Base-by-base conservation (phyloP, 2,888 invertebrate genomes). In the Fabriciana adippe region DNA sequence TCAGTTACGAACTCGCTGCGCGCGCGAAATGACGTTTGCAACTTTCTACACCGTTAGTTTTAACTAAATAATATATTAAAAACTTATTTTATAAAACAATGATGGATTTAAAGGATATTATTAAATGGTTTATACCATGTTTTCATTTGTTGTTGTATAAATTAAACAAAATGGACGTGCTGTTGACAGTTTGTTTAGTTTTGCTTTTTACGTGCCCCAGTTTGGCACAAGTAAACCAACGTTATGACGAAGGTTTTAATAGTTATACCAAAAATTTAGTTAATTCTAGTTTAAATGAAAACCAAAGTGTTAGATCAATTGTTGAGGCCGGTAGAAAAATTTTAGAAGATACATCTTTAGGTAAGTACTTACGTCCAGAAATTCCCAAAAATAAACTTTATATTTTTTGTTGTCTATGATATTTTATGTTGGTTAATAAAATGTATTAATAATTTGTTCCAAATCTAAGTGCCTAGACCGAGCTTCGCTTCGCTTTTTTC, bases 81-180 rank as follows among this genome's bases (percentile, higher is more conserved):
- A 60, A 48, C 55, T 53, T 48, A 67, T 5, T 65, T 54, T 62
- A 64, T 66, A 66, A 70, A 69, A 53, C 48, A 73, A 90, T 80
- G 79, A 92, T 92, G 90, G 93, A 93, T 79, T 79, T 93, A 75
- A 89, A 86, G 79, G 93, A 93, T 72, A 88, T 93, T 48, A 93
- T 93, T 55, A 92, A 89, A 78, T 92, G 92, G 92, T 91, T 91
- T 63, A 88, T 92, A 72, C 91, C 90, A 67, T 91, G 92, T 79
- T 89, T 91, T 72, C 89, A 89, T 74, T 83, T 89, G 65, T 79
- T 91, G 77, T 83, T 83, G 80, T 62, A 73, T 54, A 73, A 75
- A 70, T 77, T 76, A 53, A 71, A 73, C 61, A 86, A 81, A 81
- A 83, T 82, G 77, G 79, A 77, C 62, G 51, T 72, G 18, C 74